These are phyloP conservation scores for Brachirus orientalis DNA, from an alignment of 2,113 vertebrate species.

Conservation along the genomic window DNA sequence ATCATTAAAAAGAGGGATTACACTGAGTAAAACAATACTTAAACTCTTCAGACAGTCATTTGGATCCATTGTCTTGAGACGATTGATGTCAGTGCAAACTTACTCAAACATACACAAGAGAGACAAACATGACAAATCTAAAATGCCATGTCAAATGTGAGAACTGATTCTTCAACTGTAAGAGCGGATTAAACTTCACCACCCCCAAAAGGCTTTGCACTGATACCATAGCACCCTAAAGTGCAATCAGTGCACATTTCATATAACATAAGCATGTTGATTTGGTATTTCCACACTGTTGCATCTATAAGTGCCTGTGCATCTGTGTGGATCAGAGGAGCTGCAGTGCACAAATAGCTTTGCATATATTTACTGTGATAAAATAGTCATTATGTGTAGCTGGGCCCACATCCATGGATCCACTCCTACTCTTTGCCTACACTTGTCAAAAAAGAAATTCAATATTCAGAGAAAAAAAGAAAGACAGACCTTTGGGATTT, in stretches of 20 bases:
- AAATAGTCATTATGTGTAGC: conserved; percentile 22
- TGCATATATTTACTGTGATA: conserved; percentile 59
- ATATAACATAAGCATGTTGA: conserved; percentile 46
- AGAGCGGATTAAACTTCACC: neutral
- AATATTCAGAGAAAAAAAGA: neutral
- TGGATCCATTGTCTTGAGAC: too few species aligned
- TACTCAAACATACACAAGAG: too few species aligned
- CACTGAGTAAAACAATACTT: too few species aligned
- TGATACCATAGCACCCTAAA: conserved; percentile 37
- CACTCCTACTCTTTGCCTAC: neutral
- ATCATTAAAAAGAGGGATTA: too few species aligned
- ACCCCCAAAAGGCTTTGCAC: neutral
- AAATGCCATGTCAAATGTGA: too few species aligned
- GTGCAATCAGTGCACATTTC: conserved; percentile 49
- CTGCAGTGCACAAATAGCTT: conserved; percentile 59
- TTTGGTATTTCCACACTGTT: conserved; percentile 46
- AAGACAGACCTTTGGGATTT: conserved; percentile 30
- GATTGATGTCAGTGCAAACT: too few species aligned
- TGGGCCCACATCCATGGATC: conserved; percentile 3
- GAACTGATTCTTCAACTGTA: neutral
- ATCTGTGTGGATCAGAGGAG: conserved; percentile 45
- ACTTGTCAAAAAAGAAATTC: conserved; percentile 10
- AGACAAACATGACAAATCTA: too few species aligned
- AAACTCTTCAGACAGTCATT: too few species aligned
- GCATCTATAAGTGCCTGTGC: conserved; percentile 32